A percentile compares a stretch with the other conserved stretches of the same genome.
phyloP scores from a whole-genome alignment of 2,888 invertebrate species.

The Sycophila texana region DNA sequence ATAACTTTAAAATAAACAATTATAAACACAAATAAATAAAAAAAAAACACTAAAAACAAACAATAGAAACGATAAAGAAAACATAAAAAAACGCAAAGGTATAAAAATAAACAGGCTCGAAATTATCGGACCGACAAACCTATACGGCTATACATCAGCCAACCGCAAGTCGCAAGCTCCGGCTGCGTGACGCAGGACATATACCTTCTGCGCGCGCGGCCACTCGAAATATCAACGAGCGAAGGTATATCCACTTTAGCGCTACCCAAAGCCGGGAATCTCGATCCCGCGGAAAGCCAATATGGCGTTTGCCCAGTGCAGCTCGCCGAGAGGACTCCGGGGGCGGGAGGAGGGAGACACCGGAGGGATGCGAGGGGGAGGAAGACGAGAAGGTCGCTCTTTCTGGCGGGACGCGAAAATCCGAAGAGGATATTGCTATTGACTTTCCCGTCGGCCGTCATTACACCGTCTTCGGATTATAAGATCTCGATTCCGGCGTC shows the following conservation, averaged over 20 bases:
- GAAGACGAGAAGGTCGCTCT: slow-evolving; percentile 7
- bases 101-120: too few relatives aligned
- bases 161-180: too few relatives aligned
- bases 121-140: too few relatives aligned
- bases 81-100: too few relatives aligned
- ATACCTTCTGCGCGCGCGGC: not conserved
- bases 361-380: not conserved
- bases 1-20: too few relatives aligned
- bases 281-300: slow-evolving; percentile 27
- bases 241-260: slow-evolving; percentile 19
- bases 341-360: not conserved
- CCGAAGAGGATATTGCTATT: slow-evolving; percentile 47
- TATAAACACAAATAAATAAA: too few relatives aligned
- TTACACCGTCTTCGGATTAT: slow-evolving; percentile 12
- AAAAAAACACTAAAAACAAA: too few relatives aligned
- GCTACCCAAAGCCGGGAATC: slow-evolving; percentile 14
- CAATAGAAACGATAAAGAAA: too few relatives aligned
- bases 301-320: slow-evolving; percentile 7
- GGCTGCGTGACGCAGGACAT: too few relatives aligned
- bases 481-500: not conserved
- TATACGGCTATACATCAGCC: too few relatives aligned
- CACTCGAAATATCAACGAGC: slow-evolving; percentile 19
- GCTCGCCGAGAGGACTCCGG: not conserved
- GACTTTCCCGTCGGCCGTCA: slow-evolving; percentile 42
- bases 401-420: slow-evolving; percentile 11